Conservation (phyloP, 2,888 invertebrate genomes). For the Patella caerulea region DNA sequence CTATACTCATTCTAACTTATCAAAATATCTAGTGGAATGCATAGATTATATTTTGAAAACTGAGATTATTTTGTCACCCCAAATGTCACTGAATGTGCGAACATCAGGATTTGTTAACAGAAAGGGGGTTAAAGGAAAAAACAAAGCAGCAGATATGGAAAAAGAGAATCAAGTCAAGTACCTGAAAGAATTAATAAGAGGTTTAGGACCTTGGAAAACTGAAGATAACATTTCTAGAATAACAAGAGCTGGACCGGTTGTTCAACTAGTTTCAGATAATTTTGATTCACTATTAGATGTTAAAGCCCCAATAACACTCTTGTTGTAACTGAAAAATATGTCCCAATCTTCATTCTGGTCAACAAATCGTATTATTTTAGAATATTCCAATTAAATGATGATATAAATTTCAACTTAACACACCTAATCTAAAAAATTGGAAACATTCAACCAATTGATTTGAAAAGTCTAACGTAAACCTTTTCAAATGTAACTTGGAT, state of each 20-base stretch:
- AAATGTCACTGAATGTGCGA: constrained; percentile 8
- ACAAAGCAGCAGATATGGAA: constrained; percentile 20
- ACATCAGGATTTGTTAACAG: constrained; percentile 18
- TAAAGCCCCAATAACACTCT: neutral
- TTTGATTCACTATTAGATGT: too few relatives aligned
- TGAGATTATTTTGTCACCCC: constrained; percentile 7
- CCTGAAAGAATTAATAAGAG: constrained; percentile 11
- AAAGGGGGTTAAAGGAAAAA: constrained; percentile 13
- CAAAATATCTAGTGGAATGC: constrained; percentile 20
- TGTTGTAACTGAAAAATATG: too few relatives aligned
- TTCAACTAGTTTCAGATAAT: neutral
- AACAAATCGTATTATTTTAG: too few relatives aligned
- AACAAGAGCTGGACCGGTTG: constrained; percentile 11
- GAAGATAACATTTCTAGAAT: constrained; percentile 15
- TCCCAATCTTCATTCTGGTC: too few relatives aligned
- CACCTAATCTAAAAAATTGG: too few relatives aligned
- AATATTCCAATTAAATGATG: too few relatives aligned
- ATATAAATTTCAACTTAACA: too few relatives aligned
- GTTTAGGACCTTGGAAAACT: constrained; percentile 13
- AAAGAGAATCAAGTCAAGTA: constrained; percentile 15
- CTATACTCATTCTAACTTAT: constrained; percentile 4
- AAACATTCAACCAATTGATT: too few relatives aligned
- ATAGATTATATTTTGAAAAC: constrained; percentile 24
- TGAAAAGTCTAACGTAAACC: too few relatives aligned
- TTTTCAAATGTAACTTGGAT: too few relatives aligned